Evolutionary conservation across 2,113 vertebrate species (phyloP).

Genomic region (Oncorhynchus mykiss): DNA sequence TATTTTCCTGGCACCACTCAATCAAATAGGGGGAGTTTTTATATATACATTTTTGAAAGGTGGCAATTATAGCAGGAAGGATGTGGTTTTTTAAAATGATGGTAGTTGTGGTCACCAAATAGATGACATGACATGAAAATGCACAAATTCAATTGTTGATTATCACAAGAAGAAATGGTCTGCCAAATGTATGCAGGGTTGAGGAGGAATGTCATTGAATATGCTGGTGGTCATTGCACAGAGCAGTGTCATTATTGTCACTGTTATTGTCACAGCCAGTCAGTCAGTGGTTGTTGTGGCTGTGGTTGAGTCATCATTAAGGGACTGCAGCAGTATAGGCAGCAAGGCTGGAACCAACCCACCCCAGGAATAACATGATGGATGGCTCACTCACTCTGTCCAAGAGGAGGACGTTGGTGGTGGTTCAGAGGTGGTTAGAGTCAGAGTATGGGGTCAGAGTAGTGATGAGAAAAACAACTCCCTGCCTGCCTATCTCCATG

Average conservation of each 20-base stretch:
- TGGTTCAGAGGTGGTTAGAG: background rate
- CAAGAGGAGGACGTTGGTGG: background rate
- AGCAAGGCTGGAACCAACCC: background rate
- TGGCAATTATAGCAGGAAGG: constrained; percentile 33
- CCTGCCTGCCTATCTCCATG: background rate
- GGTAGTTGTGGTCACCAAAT: background rate
- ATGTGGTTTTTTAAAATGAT: constrained; percentile 17
- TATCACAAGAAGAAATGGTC: too few species aligned
- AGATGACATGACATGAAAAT: background rate
- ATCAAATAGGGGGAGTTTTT: too few species aligned
- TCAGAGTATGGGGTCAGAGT: background rate
- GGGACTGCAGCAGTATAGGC: too few species aligned
- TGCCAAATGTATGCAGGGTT: too few species aligned
- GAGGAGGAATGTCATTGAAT: background rate
- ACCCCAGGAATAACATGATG: background rate
- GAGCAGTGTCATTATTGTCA: background rate
- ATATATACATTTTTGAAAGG: too few species aligned
- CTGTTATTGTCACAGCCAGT: background rate
- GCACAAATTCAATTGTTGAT: background rate
- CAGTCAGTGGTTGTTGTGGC: background rate
- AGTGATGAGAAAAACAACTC: background rate
- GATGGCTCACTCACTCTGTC: background rate
- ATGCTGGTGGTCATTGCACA: background rate
- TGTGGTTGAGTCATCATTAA: too few species aligned
- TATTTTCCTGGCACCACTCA: too few species aligned